Evolutionary conservation across 1,140 invertebrate genomes (phyloP).

Genomic region (Fragariocoptes setiger): DNA sequence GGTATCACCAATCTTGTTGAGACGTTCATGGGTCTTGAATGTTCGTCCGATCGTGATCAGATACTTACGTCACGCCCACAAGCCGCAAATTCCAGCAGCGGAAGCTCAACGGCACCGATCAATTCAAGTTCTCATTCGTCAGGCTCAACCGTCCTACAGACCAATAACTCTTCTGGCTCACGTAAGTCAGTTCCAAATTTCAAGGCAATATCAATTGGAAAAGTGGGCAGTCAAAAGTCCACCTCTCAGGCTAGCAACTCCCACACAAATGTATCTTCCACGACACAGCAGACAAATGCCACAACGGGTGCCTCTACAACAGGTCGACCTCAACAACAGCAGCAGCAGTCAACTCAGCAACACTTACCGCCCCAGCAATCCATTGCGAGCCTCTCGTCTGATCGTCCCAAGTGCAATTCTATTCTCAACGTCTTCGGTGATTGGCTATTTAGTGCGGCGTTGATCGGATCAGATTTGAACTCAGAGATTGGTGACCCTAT

Average conservation of each 20-base stretch:
- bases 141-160: background rate
- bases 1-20: conserved; percentile 70
- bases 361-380: conserved; percentile 10
- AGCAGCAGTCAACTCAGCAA: conserved; percentile 6
- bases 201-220: background rate
- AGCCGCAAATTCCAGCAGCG: background rate
- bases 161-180: background rate
- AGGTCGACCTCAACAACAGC: conserved; percentile 2
- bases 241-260: no score
- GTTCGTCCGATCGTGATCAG: background rate
- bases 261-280: background rate
- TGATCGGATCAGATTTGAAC: conserved; percentile 32
- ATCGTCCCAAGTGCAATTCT: conserved; percentile 56
- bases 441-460: conserved; percentile 80
- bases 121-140: background rate
- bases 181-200: background rate
- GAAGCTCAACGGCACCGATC: background rate
- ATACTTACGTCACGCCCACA: background rate
- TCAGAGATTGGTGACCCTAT: conserved; percentile 3
- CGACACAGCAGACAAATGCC: background rate
- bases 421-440: conserved; percentile 79
- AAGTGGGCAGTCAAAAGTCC: background rate
- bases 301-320: background rate
- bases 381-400: conserved; percentile 9
- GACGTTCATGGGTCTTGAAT: conserved; percentile 50